Conservation (phyloP, 92 coral and sea anemone genomes). For the Meandrina meandrites region DNA sequence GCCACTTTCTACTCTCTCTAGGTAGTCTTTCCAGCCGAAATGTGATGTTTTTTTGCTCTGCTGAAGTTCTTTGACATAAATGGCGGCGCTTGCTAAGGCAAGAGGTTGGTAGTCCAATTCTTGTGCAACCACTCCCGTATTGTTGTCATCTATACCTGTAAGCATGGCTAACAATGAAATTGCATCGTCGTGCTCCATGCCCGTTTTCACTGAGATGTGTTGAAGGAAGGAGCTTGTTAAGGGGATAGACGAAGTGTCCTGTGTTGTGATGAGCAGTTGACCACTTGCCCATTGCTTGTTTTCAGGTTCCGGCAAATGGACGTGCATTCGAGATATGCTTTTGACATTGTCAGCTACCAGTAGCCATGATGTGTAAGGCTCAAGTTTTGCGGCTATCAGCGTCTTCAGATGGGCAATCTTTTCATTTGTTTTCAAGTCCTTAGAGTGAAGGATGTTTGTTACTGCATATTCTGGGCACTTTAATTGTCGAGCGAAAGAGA, state of each 20-base stretch:
- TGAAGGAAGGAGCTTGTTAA: neutral
- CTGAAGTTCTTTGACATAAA: neutral
- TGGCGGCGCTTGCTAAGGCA: conserved; percentile 3
- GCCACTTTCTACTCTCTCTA: neutral
- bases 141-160: neutral
- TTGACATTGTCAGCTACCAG: conserved; percentile 1
- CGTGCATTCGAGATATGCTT: neutral
- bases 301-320: neutral
- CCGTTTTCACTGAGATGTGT: neutral
- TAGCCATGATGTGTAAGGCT: neutral
- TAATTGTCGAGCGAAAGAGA: neutral
- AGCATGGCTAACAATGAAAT: neutral
- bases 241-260: neutral
- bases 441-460: neutral
- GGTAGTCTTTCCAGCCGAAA: neutral
- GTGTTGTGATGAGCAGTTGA: neutral
- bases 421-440: neutral
- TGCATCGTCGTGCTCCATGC: neutral
- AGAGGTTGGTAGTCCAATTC: neutral
- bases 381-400: neutral
- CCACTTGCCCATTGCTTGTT: neutral
- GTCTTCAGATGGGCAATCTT: neutral
- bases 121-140: neutral
- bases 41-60: neutral
- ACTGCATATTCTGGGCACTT: neutral